Base-by-base conservation (phyloP, 2,797 vertebrate species). In the Moxostoma hubbsi region DNA sequence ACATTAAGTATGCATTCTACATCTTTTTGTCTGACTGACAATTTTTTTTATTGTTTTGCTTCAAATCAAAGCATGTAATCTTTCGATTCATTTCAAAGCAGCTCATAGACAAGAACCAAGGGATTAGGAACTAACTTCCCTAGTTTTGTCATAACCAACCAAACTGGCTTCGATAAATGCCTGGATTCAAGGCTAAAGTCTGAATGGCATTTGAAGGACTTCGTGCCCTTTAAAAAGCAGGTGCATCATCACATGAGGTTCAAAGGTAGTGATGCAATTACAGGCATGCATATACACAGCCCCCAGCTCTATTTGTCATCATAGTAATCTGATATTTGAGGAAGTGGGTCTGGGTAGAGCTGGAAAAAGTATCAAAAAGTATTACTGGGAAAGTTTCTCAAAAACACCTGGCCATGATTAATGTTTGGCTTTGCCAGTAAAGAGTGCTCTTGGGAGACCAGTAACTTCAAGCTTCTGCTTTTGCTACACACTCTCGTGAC, bases 181-280 rank as follows among this genome's bases (percentile, higher is more conserved):
- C 62, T 64, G 12, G 36, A 47, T 66, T 53, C 57, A 51, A 46
- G 16, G 81, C 73, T 74, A 59, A 75, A 79, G 13, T 74, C 55
- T 63, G 70, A 82, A 81, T 81, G 78, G 73, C 71, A 81, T 83
- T 83, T 85, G 79, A 79, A 81, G 75, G 53, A 79, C 68, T 57
- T 13, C 0, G 36, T 72, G 75, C 72, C 82, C 79, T 84, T 84
- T 84, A 75, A 84, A 81, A 69, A 75, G 59, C 59, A 83, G 68
- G 49, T 18, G 63, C 61, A 71, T 69, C 62, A 50, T 82, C 77
- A 58, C 36, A 69, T 73, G 73, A 58, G 51, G 73, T 80, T 82
- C 63, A 69, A 79, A 75, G 71, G 79, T 54, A 72, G 50, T 16
- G 45, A 81, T 68, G 73, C 73, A 81, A 83, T 79, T 82, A 81